Evolutionary conservation across 2,113 vertebrate genomes (phyloP).

Genomic region (Morone chrysops): DNA sequence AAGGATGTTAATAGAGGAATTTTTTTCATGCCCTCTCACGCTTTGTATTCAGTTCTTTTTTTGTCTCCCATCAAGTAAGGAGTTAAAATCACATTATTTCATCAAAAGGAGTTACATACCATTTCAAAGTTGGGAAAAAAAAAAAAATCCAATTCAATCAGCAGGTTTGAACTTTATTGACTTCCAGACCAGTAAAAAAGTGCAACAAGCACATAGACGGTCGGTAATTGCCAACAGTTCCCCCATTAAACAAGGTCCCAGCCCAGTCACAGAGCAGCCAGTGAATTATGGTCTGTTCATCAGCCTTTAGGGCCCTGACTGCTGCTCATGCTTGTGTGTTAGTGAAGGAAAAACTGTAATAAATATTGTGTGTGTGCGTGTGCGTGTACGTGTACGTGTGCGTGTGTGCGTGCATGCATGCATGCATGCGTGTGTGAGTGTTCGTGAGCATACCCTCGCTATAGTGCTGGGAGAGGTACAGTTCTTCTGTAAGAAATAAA

Average conservation of each 20-base stretch:
- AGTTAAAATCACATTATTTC: conserved; percentile 6
- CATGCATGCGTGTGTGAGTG: neutral
- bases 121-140: conserved; percentile 27
- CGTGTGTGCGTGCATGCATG: conserved; percentile 10
- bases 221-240: conserved; percentile 65
- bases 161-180: conserved; percentile 55
- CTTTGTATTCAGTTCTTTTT: neutral
- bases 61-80: neutral
- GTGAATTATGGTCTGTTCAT: conserved; percentile 74
- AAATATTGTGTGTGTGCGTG: conserved; percentile 19
- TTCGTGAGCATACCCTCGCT: neutral
- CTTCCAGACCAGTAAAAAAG: conserved; percentile 53
- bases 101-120: neutral
- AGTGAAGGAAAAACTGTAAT: conserved; percentile 7
- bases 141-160: conserved; percentile 34
- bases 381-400: too few species aligned
- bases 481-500: conserved; percentile 42
- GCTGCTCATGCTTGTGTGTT: conserved; percentile 28
- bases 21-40: neutral
- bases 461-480: neutral
- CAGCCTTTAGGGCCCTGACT: conserved; percentile 51
- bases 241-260: conserved; percentile 67
- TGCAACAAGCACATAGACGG: conserved; percentile 54
- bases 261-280: conserved; percentile 64
- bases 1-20: neutral